These are phyloP conservation scores for Sorex maritimensis DNA, from an alignment of 2,797 vertebrate genomes.

Conservation along the genomic window DNA sequence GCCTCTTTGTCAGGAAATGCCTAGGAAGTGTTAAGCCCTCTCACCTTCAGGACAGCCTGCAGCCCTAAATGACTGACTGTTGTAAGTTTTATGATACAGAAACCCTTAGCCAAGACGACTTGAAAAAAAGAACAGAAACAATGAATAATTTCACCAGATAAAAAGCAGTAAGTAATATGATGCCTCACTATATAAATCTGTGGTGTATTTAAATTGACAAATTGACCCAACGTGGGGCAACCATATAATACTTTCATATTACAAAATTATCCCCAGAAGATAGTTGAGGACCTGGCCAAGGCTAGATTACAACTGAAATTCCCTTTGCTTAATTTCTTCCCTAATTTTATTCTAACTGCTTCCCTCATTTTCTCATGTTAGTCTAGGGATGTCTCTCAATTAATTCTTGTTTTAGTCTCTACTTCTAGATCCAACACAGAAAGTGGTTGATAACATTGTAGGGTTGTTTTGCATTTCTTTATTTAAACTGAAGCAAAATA, in stretches of 20 bases:
- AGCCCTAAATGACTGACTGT: background rate
- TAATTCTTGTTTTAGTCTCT: background rate
- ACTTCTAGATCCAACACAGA: background rate
- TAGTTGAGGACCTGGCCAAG: background rate
- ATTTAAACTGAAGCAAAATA: no score
- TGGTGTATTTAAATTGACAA: background rate
- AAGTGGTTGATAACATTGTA: no score
- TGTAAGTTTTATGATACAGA: background rate
- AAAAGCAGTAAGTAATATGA: background rate
- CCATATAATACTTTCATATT: background rate
- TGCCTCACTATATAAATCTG: slow-evolving; percentile 28
- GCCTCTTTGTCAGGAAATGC: slow-evolving; percentile 1
- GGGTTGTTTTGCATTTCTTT: no score
- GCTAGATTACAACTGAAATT: background rate
- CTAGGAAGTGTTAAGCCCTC: background rate
- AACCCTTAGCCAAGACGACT: background rate
- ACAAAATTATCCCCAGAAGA: background rate
- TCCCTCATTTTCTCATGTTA: background rate
- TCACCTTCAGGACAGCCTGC: background rate
- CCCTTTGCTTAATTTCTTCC: background rate
- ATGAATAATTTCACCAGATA: background rate
- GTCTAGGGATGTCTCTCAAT: background rate
- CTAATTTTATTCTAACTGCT: background rate
- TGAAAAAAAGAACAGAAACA: background rate
- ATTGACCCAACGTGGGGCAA: background rate